Evolutionary conservation across 2,888 invertebrate species (phyloP).

Genomic region (Linnaemya tessellans): DNA sequence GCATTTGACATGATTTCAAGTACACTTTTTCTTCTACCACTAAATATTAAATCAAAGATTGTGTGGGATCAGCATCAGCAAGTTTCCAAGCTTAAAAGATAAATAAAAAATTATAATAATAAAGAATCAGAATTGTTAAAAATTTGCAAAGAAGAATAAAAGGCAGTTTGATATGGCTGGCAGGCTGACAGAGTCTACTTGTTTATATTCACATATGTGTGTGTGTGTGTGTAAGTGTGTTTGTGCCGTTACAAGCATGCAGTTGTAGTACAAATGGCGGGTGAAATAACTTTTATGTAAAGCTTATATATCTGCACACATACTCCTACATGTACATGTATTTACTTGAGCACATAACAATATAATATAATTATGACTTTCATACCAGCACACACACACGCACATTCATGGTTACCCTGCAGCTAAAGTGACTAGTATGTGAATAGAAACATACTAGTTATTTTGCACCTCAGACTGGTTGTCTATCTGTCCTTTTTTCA

Average conservation of each 20-base stretch:
- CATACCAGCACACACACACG: conserved; percentile 6
- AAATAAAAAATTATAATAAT: no score
- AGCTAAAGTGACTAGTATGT: no score
- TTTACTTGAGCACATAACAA: not conserved
- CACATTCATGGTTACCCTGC: not conserved
- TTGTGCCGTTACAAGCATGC: not conserved
- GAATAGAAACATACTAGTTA: no score
- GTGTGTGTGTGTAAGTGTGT: no score
- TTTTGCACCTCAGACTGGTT: no score
- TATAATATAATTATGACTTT: conserved; percentile 49
- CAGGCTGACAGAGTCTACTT: conserved; percentile 6
- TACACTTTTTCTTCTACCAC: not conserved
- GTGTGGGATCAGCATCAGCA: conserved; percentile 49
- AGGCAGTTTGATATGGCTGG: conserved; percentile 34
- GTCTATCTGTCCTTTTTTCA: no score
- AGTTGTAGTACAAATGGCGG: conserved; percentile 44
- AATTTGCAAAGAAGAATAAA: conserved; percentile 5
- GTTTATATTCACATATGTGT: not conserved
- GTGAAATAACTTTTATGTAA: conserved; percentile 23
- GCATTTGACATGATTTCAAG: conserved; percentile 51
- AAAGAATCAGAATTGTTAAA: conserved; percentile 8
- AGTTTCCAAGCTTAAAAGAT: conserved; percentile 24
- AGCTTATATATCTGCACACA: not conserved
- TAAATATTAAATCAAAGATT: conserved; percentile 27
- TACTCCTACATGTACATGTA: not conserved